phyloP scores from a whole-genome alignment of 2,113 vertebrate species.

The Carassius carassius region DNA sequence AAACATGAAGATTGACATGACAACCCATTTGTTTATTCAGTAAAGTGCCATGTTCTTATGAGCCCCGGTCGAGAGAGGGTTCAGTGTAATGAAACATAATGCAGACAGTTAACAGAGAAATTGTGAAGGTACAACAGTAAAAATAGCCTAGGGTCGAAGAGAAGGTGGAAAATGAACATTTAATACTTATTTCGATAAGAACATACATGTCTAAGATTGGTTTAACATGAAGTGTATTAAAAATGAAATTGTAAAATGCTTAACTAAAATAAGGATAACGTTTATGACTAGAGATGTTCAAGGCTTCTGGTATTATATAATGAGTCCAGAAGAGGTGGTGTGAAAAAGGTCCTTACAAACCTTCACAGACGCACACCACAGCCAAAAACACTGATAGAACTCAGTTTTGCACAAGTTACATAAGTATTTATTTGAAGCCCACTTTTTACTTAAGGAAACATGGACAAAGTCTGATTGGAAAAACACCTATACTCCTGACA shows the following conservation, averaged over 20 bases:
- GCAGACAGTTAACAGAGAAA: not conserved
- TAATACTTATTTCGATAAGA: not conserved
- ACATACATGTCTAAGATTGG: not conserved
- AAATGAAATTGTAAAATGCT: not conserved
- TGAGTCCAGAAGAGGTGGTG: not conserved
- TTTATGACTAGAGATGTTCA: not conserved
- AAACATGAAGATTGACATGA: not conserved
- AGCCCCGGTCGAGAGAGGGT: not conserved
- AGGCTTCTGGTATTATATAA: conserved; percentile 2
- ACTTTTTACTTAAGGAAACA: not conserved
- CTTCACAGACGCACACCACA: not conserved
- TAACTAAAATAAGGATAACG: not conserved
- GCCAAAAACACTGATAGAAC: not conserved
- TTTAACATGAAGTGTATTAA: not conserved
- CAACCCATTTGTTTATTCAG: not conserved
- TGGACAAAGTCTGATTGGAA: not conserved
- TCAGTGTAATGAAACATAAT: not conserved
- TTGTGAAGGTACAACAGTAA: not conserved
- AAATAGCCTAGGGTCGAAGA: not conserved
- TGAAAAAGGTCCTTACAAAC: not conserved
- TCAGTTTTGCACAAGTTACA: not conserved
- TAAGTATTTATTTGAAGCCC: not conserved
- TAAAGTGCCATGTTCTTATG: not conserved
- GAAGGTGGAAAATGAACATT: not conserved
- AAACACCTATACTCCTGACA: not conserved